Base-by-base conservation (phyloP, 2,113 vertebrate species). In the Laticauda laticaudata region DNA sequence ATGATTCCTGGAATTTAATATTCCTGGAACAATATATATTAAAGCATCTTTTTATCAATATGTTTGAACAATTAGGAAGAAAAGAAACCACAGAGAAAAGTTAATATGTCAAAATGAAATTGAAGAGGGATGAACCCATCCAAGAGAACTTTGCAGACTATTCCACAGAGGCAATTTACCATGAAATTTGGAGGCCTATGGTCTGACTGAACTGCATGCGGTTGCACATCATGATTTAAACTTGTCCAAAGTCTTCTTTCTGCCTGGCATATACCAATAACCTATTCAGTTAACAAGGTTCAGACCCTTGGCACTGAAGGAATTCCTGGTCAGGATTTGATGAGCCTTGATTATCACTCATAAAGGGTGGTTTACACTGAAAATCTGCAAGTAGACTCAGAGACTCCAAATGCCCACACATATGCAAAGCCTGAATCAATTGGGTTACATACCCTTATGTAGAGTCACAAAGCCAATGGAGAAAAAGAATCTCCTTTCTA, bases 21-120 rank as follows among this genome's bases (percentile, higher is more conserved):
- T 93, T 54, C 57, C 95, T 94, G 91, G 94, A 96, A 94, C 94
- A 93, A 96, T 92, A 96, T 93, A 94, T 85, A 91, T 88, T 96
- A 95, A 87, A 90, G 93, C 95, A 90, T 61, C 43, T 90, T 95
- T 90, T 91, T 45, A 3, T 91, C 92, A 93, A 90, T 21, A 1
- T 95, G 92, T 85, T 85, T 91, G 92, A 95, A 93, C 24, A 95
- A 93, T 53, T 89, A 92, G 92, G 86, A 6, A 43, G 51, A 89
- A 29, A 18, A 1, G 75, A 91, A 95, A 95, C 69, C 90, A 93
- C 88, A 1, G 6, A 87, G 93, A 91, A 26, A 51, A 90, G 91
- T 89, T 56, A 94, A 59, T 87, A 89, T 1, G 86, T 93, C 81
- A 86, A 75, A 92, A 92, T 69, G 88, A 94, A 93, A 94, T 87